Evolutionary conservation across 2,797 vertebrate species (phyloP), one percentile per base, ranked within the genome.

Genomic region (Intellagama lesueurii): DNA sequence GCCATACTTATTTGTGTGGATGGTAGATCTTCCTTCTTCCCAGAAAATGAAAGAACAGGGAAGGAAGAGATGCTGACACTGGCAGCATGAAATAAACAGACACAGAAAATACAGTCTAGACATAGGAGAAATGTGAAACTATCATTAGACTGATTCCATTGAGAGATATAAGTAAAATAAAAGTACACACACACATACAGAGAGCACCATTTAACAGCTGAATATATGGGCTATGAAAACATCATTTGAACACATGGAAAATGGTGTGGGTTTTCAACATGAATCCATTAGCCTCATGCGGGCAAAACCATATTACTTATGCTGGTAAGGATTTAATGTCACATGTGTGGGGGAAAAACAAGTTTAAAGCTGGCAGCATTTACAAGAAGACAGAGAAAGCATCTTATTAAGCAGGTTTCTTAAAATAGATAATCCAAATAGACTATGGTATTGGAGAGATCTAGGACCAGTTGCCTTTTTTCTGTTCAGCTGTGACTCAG

Each of bases 261-360:
- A 85, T 89, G 70, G 75, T 87, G 87, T 89, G 92, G 89, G 83
- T 90, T 90, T 92, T 91, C 89, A 88, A 85, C 86, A 90, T 89
- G 92, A 93, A 56, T 76, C 93, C 85, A 87, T 91, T 95, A 92
- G 66, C 88, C 92, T 90, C 89, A 93, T 35, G 72, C 87, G 93
- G 84, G 73, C 91, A 89, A 87, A 52, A 93, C 87, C 88, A 89
- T 91, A 90, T 93, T 91, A 92, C 93, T 86, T 94, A 90, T 90
- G 87, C 90, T 94, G 94, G 89, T 88, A 93, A 91, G 90, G 56
- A 75, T 88, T 93, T 93, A 94, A 93, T 76, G 81, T 86, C 86
- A 91, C 91, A 40, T 40, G 94, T 88, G 78, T 83, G 85, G 9
- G 30, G 7, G 7, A 22, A 5, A 78, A 92, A 83, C 49, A 91